Evolutionary conservation across 2,888 invertebrate species (phyloP).

Genomic region (Girardia tigrina): DNA sequence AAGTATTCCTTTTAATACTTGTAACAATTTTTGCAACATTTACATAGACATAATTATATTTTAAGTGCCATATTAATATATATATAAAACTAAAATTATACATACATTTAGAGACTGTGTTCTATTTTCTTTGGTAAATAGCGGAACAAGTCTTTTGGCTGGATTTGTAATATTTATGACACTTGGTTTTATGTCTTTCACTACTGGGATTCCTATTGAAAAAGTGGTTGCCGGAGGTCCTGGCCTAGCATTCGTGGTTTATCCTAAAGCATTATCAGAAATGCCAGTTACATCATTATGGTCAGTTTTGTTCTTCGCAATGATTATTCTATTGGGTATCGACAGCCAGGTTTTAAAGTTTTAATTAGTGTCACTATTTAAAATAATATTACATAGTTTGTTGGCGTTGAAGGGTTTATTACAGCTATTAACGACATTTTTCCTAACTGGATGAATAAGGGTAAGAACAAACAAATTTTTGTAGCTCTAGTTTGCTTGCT

Average conservation of each 20-base stretch:
- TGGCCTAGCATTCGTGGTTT: conserved; percentile 56
- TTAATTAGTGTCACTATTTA: neutral
- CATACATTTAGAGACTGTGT: conserved; percentile 49
- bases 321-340: conserved; percentile 59
- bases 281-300: conserved; percentile 58
- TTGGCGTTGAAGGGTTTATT: conserved; percentile 34
- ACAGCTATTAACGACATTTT: conserved; percentile 29
- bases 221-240: conserved; percentile 44
- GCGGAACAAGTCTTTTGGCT: conserved; percentile 53
- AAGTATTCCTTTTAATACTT: no score
- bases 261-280: conserved; percentile 56
- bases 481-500: conserved; percentile 11
- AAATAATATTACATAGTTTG: conserved; percentile 25
- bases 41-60: no score
- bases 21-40: no score
- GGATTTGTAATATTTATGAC: conserved; percentile 56
- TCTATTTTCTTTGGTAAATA: conserved; percentile 51
- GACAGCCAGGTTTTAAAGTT: conserved; percentile 54
- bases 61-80: no score
- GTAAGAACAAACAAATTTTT: conserved; percentile 31
- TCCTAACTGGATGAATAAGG: conserved; percentile 21
- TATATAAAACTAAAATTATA: no score
- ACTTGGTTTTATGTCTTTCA: conserved; percentile 54
- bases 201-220: conserved; percentile 49
- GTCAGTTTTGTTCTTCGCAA: conserved; percentile 58